These are phyloP conservation scores for Rana temporaria DNA, from an alignment of 2,113 vertebrate genomes.

Conservation along the genomic window DNA sequence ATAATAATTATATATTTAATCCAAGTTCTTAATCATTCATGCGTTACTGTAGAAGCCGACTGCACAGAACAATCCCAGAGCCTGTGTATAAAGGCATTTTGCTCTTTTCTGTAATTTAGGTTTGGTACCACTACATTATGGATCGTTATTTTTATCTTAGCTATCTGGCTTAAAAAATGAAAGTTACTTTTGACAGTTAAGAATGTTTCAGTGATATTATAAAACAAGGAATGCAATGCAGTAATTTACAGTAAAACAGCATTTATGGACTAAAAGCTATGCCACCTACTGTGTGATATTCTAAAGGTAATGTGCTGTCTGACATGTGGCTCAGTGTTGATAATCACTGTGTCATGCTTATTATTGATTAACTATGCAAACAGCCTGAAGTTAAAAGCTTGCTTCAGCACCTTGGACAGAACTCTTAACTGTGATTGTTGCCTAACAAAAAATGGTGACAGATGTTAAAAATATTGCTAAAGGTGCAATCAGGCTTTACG, in stretches of 20 bases:
- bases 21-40: no score
- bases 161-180: background rate
- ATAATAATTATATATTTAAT: no score
- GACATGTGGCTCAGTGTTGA: slow-evolving; percentile 19
- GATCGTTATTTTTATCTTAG: background rate
- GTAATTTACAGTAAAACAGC: slow-evolving; percentile 9
- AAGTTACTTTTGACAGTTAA: background rate
- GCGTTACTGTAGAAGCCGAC: no score
- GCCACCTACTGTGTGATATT: slow-evolving; percentile 27
- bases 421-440: slow-evolving; percentile 39
- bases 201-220: background rate
- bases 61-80: no score
- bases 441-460: slow-evolving; percentile 45
- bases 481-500: slow-evolving; percentile 42
- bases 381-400: slow-evolving; percentile 46
- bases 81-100: background rate
- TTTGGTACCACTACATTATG: background rate
- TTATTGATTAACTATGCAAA: slow-evolving; percentile 56
- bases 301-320: slow-evolving; percentile 40
- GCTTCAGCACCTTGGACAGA: slow-evolving; percentile 35
- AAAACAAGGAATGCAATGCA: slow-evolving; percentile 4
- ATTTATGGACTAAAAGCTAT: slow-evolving; percentile 26
- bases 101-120: background rate
- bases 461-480: slow-evolving; percentile 42
- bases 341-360: slow-evolving; percentile 42